phyloP scores from a whole-genome alignment of 2,888 invertebrate genomes.

The Emesis furor region DNA sequence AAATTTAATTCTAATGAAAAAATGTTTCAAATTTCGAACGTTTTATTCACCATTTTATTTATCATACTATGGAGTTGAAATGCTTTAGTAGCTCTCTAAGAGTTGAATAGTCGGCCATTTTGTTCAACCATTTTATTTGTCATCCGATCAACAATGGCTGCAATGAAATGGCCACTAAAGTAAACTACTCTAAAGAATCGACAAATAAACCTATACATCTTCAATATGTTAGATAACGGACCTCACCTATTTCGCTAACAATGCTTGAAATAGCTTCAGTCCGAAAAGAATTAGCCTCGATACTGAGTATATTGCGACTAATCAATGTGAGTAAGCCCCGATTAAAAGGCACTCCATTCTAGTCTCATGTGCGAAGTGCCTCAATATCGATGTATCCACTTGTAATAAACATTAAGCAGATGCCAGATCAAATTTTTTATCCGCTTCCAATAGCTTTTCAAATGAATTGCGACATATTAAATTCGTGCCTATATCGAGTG shows the following conservation, averaged over 20 bases:
- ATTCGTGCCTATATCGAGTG: neutral
- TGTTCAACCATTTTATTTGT: neutral
- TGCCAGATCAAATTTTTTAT: slow-evolving; percentile 72
- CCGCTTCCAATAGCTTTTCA: neutral
- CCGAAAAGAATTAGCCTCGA: slow-evolving; percentile 18
- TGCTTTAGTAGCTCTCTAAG: too few relatives aligned
- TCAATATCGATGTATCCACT: slow-evolving; percentile 71
- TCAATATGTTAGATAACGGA: neutral
- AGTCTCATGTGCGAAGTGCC: slow-evolving; percentile 46
- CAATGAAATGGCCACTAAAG: neutral
- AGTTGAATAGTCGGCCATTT: neutral
- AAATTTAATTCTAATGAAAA: too few relatives aligned
- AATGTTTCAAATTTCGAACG: too few relatives aligned
- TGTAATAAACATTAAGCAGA: slow-evolving; percentile 84
- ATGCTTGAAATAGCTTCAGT: slow-evolving; percentile 7
- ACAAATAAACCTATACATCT: neutral
- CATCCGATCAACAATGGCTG: neutral
- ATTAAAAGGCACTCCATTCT: slow-evolving; percentile 49
- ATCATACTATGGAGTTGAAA: too few relatives aligned
- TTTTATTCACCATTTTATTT: too few relatives aligned
- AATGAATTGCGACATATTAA: slow-evolving; percentile 6
- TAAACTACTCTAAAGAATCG: neutral
- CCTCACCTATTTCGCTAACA: slow-evolving; percentile 9
- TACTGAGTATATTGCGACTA: slow-evolving; percentile 34
- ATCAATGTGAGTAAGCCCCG: slow-evolving; percentile 52